A percentile compares a stretch with the other conserved stretches of the same genome.
phyloP scores from a whole-genome alignment of 1,140 invertebrate species.

The Drosophila sturtevanti region DNA sequence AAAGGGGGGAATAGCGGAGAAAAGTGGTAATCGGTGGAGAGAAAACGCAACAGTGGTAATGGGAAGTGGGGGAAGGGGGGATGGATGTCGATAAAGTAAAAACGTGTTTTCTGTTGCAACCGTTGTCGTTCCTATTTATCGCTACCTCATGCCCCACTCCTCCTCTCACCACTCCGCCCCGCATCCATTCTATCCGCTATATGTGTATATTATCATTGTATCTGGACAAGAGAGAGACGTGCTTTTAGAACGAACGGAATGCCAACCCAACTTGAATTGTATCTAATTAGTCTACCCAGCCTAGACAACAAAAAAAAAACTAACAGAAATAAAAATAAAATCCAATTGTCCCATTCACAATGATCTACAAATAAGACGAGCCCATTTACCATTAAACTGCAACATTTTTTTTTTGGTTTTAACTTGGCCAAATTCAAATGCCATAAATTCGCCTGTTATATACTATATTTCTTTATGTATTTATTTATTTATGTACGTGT shows the following conservation, averaged over 20 bases:
- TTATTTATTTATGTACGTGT: conserved; percentile 46
- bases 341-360: conserved; percentile 11
- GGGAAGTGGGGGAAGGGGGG: neutral
- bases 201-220: conserved; percentile 21
- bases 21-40: neutral
- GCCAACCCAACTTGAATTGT: conserved; percentile 75
- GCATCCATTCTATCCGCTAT: neutral
- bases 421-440: conserved; percentile 60
- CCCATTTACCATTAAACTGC: conserved; percentile 17
- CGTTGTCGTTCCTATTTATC: conserved; percentile 69
- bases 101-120: conserved; percentile 76
- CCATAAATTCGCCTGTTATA: conserved; percentile 48
- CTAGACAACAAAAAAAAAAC: conserved; percentile 7
- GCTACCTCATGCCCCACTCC: neutral
- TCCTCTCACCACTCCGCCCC: neutral
- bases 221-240: conserved; percentile 67
- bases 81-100: conserved; percentile 63
- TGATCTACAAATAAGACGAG: neutral
- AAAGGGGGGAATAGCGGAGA: conserved; percentile 4
- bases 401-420: conserved; percentile 8
- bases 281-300: conserved; percentile 74
- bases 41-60: conserved; percentile 13
- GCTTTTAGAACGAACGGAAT: conserved; percentile 70
- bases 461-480: conserved; percentile 28
- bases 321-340: conserved; percentile 14